Evolutionary conservation across 1,140 invertebrate genomes (phyloP).

Genomic region (Drosophila tani): DNA sequence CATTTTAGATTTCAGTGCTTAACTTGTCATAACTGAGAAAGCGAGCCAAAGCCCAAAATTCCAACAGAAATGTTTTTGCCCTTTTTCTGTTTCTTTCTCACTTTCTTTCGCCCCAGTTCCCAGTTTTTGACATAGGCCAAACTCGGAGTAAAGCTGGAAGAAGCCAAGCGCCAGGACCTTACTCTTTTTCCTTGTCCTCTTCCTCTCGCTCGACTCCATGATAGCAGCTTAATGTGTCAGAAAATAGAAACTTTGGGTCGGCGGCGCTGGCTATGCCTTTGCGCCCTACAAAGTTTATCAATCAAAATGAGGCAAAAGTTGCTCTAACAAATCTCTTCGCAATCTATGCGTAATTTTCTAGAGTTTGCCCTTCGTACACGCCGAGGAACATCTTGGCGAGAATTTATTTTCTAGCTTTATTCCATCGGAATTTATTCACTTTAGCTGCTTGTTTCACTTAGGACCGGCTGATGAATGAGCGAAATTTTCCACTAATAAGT

Average conservation of each 20-base stretch:
- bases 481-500: constrained; percentile 24
- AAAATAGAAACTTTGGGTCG: constrained; percentile 54
- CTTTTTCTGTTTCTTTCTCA: background rate
- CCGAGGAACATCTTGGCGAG: constrained; percentile 2
- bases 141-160: constrained; percentile 16
- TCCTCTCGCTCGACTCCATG: background rate
- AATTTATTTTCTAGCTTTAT: constrained; percentile 9
- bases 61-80: constrained; percentile 43
- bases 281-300: constrained; percentile 53
- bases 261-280: background rate
- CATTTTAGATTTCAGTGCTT: constrained; percentile 63
- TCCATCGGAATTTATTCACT: constrained; percentile 18
- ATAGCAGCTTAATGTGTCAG: constrained; percentile 61
- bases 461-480: constrained; percentile 10
- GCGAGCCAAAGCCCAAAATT: constrained; percentile 54
- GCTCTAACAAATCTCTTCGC: constrained; percentile 47
- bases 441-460: constrained; percentile 12
- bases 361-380: constrained; percentile 18
- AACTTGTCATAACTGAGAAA: constrained; percentile 75
- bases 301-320: constrained; percentile 49
- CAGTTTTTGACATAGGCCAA: constrained; percentile 49
- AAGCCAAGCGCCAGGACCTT: constrained; percentile 36
- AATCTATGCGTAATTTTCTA: constrained; percentile 46
- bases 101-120: constrained; percentile 21
- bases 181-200: constrained; percentile 26